A percentile compares a stretch with the other conserved stretches of the same genome.
Evolutionary conservation across 2,797 vertebrate species (phyloP).

Genomic region (Manis pentadactyla): DNA sequence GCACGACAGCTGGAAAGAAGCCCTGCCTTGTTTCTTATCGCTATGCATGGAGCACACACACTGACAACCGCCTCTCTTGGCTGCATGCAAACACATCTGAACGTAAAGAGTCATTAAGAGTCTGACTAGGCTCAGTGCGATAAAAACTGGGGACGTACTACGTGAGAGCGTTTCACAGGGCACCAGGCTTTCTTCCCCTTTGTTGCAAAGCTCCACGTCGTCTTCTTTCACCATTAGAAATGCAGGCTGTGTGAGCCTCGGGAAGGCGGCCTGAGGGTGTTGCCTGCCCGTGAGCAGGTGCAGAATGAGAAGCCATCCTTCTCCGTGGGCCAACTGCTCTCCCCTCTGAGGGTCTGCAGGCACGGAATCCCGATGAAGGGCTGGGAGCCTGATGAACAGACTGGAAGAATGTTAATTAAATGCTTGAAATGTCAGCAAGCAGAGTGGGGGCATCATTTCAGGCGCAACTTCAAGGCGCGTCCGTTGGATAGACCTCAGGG

Average conservation of each 20-base stretch:
- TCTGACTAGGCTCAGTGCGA: too few relatives aligned
- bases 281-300: constrained; percentile 78
- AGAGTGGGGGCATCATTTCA: constrained; percentile 69
- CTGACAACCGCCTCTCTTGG: neutral
- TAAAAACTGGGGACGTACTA: neutral
- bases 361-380: constrained; percentile 81
- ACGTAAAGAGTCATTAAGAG: too few relatives aligned
- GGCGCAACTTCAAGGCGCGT: constrained; percentile 15
- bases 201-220: neutral
- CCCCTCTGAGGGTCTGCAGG: constrained; percentile 68
- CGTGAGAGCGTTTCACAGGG: neutral
- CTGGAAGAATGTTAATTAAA: constrained; percentile 84
- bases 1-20: accelerated
- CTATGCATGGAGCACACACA: neutral
- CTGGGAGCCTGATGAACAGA: constrained; percentile 81
- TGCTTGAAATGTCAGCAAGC: constrained; percentile 80
- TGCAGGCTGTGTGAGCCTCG: constrained; percentile 65
- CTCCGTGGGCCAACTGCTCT: constrained; percentile 71
- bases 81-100: neutral
- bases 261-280: constrained; percentile 63
- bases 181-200: neutral
- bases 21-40: neutral
- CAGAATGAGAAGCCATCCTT: constrained; percentile 77
- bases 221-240: neutral
- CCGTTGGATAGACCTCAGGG: neutral